Conservation (phyloP, 2,113 vertebrate species). For the Rhabdornis inornatus region DNA sequence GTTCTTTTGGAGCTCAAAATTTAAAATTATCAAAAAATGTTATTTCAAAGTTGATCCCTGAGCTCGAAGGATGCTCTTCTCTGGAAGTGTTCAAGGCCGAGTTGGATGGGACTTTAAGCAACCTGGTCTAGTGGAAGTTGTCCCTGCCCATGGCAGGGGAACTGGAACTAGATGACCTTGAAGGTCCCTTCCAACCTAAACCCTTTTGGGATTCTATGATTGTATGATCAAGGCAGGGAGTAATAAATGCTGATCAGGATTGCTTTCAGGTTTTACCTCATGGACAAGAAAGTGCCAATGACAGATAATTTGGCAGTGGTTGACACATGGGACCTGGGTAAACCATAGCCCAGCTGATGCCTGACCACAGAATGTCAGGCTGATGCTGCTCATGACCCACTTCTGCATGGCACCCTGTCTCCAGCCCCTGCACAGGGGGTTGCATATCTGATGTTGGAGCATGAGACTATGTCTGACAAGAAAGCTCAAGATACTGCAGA, state of each 20-base stretch:
- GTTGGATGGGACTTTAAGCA: background rate
- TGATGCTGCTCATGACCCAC: background rate
- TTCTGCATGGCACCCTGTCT: background rate
- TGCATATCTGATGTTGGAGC: background rate
- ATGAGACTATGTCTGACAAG: background rate
- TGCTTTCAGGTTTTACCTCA: background rate
- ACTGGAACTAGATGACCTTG: background rate
- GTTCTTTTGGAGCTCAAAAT: background rate
- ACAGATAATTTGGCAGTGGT: background rate
- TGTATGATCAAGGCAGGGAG: background rate
- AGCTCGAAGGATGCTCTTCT: background rate
- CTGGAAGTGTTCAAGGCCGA: background rate
- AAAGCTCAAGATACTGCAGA: background rate
- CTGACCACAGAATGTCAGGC: background rate
- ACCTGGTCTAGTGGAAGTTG: background rate
- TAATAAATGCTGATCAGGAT: background rate
- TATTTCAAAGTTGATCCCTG: background rate
- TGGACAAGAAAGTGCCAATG: background rate
- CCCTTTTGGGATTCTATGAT: background rate
- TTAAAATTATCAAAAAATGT: background rate
- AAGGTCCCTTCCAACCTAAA: background rate
- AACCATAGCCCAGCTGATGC: background rate
- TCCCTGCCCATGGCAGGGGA: background rate
- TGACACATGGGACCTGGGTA: background rate
- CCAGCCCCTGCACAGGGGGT: background rate